Evolutionary conservation across 2,888 invertebrate genomes (phyloP).

Genomic region (Calephelis perditalis): DNA sequence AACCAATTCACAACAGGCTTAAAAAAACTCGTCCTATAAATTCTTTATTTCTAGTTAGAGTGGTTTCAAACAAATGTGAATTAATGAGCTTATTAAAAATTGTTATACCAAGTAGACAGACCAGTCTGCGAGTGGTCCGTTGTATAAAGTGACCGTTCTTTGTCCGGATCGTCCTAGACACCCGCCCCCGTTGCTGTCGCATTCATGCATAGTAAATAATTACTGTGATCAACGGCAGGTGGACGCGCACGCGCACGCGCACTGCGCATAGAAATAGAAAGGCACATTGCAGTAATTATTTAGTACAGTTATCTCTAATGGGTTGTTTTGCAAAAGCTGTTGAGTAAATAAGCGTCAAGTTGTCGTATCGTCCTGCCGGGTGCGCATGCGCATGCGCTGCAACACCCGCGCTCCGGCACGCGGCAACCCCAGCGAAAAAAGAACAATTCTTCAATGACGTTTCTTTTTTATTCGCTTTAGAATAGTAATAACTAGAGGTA

Average conservation of each 20-base stretch:
- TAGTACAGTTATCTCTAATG: conserved; percentile 77
- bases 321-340: conserved; percentile 76
- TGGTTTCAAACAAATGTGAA: conserved; percentile 50
- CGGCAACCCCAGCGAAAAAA: not conserved
- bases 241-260: conserved; percentile 60
- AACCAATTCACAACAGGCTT: conserved; percentile 2
- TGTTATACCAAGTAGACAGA: conserved; percentile 59
- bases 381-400: conserved; percentile 39
- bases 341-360: conserved; percentile 67
- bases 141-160: conserved; percentile 62
- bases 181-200: conserved; percentile 52
- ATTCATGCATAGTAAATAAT: conserved; percentile 78
- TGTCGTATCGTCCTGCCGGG: conserved; percentile 60
- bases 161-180: conserved; percentile 72
- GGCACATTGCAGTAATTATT: conserved; percentile 78
- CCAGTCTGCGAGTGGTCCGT: conserved; percentile 56
- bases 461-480: not conserved
- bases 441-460: not conserved
- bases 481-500: not conserved
- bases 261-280: conserved; percentile 72
- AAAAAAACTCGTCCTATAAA: conserved; percentile 32
- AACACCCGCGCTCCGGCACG: conserved; percentile 3
- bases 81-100: conserved; percentile 62
- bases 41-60: conserved; percentile 43
- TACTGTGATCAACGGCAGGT: conserved; percentile 75